Base-by-base conservation (phyloP, 1,140 invertebrate genomes). In the Linepithema humile region DNA sequence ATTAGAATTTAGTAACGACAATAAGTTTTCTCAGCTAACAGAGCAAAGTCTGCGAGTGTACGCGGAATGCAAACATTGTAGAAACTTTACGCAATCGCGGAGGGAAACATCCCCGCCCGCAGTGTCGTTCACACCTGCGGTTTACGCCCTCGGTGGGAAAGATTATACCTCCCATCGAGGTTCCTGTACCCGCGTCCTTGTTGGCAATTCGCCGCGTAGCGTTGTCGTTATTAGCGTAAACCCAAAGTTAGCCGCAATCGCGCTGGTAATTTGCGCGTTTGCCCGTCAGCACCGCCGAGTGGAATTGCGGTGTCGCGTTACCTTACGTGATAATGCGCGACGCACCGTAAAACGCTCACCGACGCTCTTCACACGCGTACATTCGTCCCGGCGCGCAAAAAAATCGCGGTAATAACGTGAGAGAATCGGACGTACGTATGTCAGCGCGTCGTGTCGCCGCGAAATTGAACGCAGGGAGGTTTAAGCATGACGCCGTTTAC, bases 71-170 rank as follows among this genome's bases (percentile, higher is more conserved):
- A 70, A 80, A 55, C 48, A 32, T 17, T 35, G 48, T 45, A 20
- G 1, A 64, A 32, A 26, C 55, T 78, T 78, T 55, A 80, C 53
- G 64, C 62, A 78, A 78, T 50, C 62, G 35, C 64, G 45, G 12
- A 48, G 60, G 35, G 17, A 69, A 80, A 48, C 75, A 80, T 80
- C 75, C 75, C 64, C 75, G 64, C 17, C 48, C 35, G 48, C 35
- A 50, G 35, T 69, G 64, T 70, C 75, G 64, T 80, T 80, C 75
- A 80, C 75, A 80, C 64, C 90, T 92, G 92, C 88, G 92, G 91
- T 93, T 92, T 92, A 91, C 90, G 90, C 91, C 91, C 88, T 92
- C 91, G 91, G 92, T 94, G 93, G 90, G 93, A 94, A 93, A 93
- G 92, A 75, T 77, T 82, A 78, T 75, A 45, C 32, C 59, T 87